phyloP scores from a whole-genome alignment of 2,888 invertebrate genomes.

The Rhogogaster chlorosoma region DNA sequence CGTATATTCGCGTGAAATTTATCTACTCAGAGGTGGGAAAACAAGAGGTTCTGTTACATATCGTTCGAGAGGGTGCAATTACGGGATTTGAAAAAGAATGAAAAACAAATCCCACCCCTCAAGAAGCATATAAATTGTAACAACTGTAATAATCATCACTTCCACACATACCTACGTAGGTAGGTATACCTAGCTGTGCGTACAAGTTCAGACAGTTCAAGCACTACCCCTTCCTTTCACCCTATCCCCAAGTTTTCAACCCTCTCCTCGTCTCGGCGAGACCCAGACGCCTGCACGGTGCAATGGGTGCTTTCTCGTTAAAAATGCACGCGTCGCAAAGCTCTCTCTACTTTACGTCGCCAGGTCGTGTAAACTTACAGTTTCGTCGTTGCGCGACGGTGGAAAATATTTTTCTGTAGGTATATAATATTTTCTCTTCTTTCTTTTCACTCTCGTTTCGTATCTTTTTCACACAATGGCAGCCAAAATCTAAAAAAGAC shows the following conservation, averaged over 20 bases:
- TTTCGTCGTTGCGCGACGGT: not conserved
- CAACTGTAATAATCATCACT: constrained; percentile 15
- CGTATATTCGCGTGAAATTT: not conserved
- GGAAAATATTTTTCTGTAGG: not conserved
- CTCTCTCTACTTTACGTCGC: constrained; percentile 64
- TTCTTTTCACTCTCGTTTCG: too few relatives aligned
- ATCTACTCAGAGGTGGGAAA: not conserved
- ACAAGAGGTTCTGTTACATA: not conserved
- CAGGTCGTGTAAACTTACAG: constrained; percentile 40
- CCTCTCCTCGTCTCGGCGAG: constrained; percentile 27
- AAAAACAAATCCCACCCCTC: not conserved
- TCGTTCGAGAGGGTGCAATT: constrained; percentile 7
- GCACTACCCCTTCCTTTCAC: constrained; percentile 8
- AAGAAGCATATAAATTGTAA: constrained; percentile 15
- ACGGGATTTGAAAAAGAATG: not conserved
- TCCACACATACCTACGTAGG: not conserved
- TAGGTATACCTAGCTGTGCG: not conserved
- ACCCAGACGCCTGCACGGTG: constrained; percentile 19
- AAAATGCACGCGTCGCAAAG: constrained; percentile 69
- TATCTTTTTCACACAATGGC: not conserved
- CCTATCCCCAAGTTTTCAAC: not conserved
- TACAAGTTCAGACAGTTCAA: constrained; percentile 48
- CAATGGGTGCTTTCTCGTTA: constrained; percentile 64
- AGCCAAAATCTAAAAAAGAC: not conserved
- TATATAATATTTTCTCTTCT: not conserved